Base-by-base conservation (phyloP, 2,888 invertebrate genomes). In the Cerastis rubricosa region DNA sequence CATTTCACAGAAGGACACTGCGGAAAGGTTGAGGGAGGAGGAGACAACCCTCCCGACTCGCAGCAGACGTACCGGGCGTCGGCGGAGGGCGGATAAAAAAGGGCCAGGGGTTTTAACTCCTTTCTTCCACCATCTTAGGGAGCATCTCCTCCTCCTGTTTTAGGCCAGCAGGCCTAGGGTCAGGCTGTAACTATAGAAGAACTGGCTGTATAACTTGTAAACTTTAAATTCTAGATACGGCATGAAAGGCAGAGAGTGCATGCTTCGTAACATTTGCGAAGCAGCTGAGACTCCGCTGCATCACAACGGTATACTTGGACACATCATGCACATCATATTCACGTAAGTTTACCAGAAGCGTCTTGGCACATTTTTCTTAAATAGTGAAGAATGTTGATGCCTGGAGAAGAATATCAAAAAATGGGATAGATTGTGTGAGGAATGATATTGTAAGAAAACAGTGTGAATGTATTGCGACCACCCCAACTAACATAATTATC, bases 231-330 rank as follows among this genome's bases (percentile, higher is more conserved):
- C 29, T 92, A 97, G 97, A 78, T 93, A 97, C 83, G 97, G 98
- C 35, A 97, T 97, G 96, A 95, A 97, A 86, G 98, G 97, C 47
- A 97, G 95, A 78, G 96, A 97, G 75, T 98, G 98, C 89, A 94
- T 98, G 92, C 93, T 98, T 85, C 96, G 98, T 65, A 97, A 97
- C 86, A 98, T 98, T 88, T 98, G 98, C 90, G 98, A 98, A 91
- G 97, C 97, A n/a, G 97, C 98, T n/a, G 97, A 97, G 84, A 97
- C 96, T 0, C 97, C 97, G 0, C 93, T 98, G 8, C 93, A 94
- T 76, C 97, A 97, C 89, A 97, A 98, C 91, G 98, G 98, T 2
- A 96, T 98, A 40, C 89, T 98, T 71, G 97, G 98, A 40, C 97
- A 97, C 89, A 95, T 98, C 79, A 94, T 98, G 91, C 97, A 98